Percentiles rank a stretch among this genome's conserved stretches.
phyloP scores from a whole-genome alignment of 1,140 invertebrate species.

The Coboldia fuscipes region DNA sequence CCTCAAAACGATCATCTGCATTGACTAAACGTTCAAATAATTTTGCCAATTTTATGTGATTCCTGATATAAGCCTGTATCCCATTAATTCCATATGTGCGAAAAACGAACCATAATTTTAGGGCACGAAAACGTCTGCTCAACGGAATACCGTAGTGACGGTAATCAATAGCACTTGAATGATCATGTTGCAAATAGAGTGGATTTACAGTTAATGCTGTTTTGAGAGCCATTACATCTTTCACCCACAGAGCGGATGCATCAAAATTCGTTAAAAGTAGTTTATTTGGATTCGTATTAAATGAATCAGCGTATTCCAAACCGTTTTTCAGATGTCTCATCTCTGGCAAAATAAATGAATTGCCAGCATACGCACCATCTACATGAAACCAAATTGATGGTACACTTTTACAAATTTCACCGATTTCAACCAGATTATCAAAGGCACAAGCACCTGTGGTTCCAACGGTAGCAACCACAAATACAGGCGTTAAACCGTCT shows the following conservation, averaged over 20 bases:
- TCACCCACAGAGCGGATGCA: constrained; percentile 77
- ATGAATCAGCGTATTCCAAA: constrained; percentile 68
- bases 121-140: constrained; percentile 60
- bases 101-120: constrained; percentile 81
- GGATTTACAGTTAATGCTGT: constrained; percentile 79
- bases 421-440: constrained; percentile 61
- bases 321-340: constrained; percentile 48
- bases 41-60: constrained; percentile 73
- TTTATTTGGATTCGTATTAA: constrained; percentile 88
- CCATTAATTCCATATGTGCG: constrained; percentile 62
- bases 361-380: constrained; percentile 67
- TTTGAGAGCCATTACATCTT: constrained; percentile 56
- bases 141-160: constrained; percentile 79
- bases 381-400: constrained; percentile 47
- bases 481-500: constrained; percentile 69
- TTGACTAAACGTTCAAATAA: constrained; percentile 53
- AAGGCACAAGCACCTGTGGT: constrained; percentile 67
- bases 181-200: constrained; percentile 71
- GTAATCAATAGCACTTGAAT: constrained; percentile 48
- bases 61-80: constrained; percentile 61
- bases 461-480: constrained; percentile 57
- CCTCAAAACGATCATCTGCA: constrained; percentile 60
- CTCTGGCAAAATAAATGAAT: constrained; percentile 67
- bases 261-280: constrained; percentile 81
- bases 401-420: constrained; percentile 48